Evolutionary conservation across 2,797 vertebrate genomes (phyloP).

Genomic region (Takifugu rubripes): DNA sequence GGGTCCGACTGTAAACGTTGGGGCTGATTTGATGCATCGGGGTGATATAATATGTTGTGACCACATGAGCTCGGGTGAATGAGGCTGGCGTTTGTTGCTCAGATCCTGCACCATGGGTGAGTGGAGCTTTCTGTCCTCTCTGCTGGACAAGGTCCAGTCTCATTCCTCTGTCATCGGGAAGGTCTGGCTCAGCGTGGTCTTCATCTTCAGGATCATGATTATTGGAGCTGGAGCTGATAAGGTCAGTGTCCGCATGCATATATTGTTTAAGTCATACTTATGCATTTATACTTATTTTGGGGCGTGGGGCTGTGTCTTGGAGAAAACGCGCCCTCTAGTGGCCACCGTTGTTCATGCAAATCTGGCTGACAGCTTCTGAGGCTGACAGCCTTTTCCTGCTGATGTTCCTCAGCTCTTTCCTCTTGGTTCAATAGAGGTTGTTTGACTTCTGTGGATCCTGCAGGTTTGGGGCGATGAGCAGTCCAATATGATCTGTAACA

Average conservation of each 20-base stretch:
- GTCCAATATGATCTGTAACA: constrained; percentile 91
- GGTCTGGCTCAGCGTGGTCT: constrained; percentile 93
- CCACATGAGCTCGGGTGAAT: no score
- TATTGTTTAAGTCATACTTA: no score
- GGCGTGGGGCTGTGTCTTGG: no score
- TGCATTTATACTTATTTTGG: no score
- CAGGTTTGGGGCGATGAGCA: constrained; percentile 92
- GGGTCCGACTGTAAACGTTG: no score
- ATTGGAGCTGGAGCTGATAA: constrained; percentile 92
- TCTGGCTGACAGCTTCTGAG: no score
- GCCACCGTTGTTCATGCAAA: neutral
- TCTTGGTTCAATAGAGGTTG: no score
- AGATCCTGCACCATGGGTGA: constrained; percentile 70
- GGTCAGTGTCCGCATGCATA: constrained; percentile 56
- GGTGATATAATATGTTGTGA: no score
- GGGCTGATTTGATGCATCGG: no score
- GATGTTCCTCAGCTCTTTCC: no score
- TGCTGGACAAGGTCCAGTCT: constrained; percentile 77
- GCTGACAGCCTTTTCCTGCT: no score
- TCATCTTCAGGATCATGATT: constrained; percentile 93
- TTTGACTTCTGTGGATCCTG: neutral
- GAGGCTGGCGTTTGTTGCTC: neutral
- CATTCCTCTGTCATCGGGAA: constrained; percentile 88
- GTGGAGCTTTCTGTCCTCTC: constrained; percentile 74
- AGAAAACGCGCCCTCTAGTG: constrained; percentile 20